These are phyloP conservation scores for Flexamia atlantica DNA, from an alignment of 2,888 invertebrate genomes.

Conservation along the genomic window DNA sequence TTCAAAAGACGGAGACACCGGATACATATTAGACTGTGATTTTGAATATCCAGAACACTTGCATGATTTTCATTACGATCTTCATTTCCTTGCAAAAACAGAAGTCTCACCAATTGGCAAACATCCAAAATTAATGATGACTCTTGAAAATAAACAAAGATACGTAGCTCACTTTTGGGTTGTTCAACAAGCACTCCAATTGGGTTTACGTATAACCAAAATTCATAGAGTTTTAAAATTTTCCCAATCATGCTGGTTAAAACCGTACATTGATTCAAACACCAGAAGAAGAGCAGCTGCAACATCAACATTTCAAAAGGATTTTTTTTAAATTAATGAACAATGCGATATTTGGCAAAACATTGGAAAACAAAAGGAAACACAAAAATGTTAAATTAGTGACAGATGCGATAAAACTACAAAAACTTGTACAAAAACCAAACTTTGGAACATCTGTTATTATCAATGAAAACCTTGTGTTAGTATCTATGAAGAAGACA, in stretches of 20 bases:
- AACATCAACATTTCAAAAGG: constrained; percentile 72
- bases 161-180: constrained; percentile 60
- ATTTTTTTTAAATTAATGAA: constrained; percentile 50
- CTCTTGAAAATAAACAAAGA: constrained; percentile 50
- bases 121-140: constrained; percentile 62
- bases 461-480: constrained; percentile 60
- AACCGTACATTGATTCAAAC: constrained; percentile 69
- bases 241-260: constrained; percentile 71
- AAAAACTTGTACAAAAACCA: constrained; percentile 53
- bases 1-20: constrained; percentile 49
- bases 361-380: constrained; percentile 29
- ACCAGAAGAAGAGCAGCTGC: constrained; percentile 66
- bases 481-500: constrained; percentile 56
- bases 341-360: constrained; percentile 49
- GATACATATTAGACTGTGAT: constrained; percentile 63
- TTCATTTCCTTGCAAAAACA: constrained; percentile 61
- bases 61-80: constrained; percentile 60
- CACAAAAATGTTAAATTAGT: constrained; percentile 31
- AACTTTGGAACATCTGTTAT: constrained; percentile 34
- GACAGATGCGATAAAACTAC: constrained; percentile 1
- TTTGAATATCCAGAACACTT: constrained; percentile 61
- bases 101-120: constrained; percentile 36
- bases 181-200: constrained; percentile 47
- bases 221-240: constrained; percentile 71
- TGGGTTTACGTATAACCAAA: constrained; percentile 70